phyloP scores from a whole-genome alignment of 2,888 invertebrate species.

The Drosophila niveifrons region DNA sequence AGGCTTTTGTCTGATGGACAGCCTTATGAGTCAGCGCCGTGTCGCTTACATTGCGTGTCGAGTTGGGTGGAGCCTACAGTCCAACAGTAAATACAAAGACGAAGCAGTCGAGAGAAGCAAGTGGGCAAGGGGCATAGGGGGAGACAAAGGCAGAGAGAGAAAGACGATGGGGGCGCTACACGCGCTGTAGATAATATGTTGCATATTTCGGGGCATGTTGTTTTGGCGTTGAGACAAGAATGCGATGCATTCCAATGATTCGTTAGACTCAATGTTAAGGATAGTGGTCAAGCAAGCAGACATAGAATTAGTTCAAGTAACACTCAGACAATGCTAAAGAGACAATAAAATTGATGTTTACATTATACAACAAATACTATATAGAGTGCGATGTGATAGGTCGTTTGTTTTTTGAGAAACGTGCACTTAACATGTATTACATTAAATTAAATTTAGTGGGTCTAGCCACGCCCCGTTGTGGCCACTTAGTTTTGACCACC shows the following conservation, averaged over 20 bases:
- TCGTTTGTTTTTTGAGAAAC: constrained; percentile 3
- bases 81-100: constrained; percentile 22
- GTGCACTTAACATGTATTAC: constrained; percentile 21
- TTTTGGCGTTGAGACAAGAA: constrained; percentile 60
- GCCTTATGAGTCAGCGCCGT: constrained; percentile 69
- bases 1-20: constrained; percentile 48
- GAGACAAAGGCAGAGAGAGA: not conserved
- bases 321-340: constrained; percentile 31
- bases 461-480: constrained; percentile 23
- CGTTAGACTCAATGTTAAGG: constrained; percentile 36
- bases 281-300: constrained; percentile 11
- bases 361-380: constrained; percentile 11
- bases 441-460: constrained; percentile 53
- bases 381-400: constrained; percentile 10
- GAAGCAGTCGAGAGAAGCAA: not conserved
- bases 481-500: constrained; percentile 32
- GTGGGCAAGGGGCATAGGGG: not conserved
- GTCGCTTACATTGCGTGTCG: constrained; percentile 65
- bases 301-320: constrained; percentile 34
- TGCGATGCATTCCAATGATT: constrained; percentile 55
- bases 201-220: constrained; percentile 58
- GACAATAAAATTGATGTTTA: constrained; percentile 32
- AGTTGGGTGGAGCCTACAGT: constrained; percentile 44
- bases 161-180: not conserved
- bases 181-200: constrained; percentile 44